phyloP scores from a whole-genome alignment of 2,888 invertebrate species.

The Tetanocera ferruginea region DNA sequence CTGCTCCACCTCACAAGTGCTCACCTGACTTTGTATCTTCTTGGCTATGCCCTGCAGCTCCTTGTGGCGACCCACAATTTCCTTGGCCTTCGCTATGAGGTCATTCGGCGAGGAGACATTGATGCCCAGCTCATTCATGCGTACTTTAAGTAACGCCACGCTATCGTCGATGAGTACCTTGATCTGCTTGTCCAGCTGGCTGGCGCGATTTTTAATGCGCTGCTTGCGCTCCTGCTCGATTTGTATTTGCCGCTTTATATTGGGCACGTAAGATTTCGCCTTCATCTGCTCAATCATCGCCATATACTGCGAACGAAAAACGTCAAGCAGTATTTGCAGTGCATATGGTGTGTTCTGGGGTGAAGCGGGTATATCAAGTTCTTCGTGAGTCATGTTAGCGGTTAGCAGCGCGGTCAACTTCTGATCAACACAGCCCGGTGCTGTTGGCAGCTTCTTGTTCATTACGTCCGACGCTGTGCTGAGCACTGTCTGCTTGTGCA shows the following conservation, averaged over 20 bases:
- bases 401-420: conserved; percentile 86
- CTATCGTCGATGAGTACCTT: conserved; percentile 93
- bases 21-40: conserved; percentile 87
- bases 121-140: conserved; percentile 93
- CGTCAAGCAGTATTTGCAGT: conserved; percentile 87
- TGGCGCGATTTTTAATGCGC: conserved; percentile 84
- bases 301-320: conserved; percentile 88
- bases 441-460: conserved; percentile 84
- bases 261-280: conserved; percentile 79
- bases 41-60: conserved; percentile 91
- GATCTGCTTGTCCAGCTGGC: conserved; percentile 94
- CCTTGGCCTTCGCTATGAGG: conserved; percentile 87
- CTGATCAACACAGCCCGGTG: conserved; percentile 93
- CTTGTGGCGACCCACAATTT: conserved; percentile 93
- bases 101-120: conserved; percentile 89
- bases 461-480: conserved; percentile 84
- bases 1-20: conserved; percentile 79
- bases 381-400: conserved; percentile 81
- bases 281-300: conserved; percentile 87
- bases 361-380: conserved; percentile 84
- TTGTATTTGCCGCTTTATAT: conserved; percentile 82
- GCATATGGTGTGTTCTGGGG: conserved; percentile 87
- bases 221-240: conserved; percentile 88
- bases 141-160: conserved; percentile 86
- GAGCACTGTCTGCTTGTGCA: conserved; percentile 89